These are phyloP conservation scores for Ophonus ardosiacus DNA, from an alignment of 2,888 invertebrate genomes.

Conservation along the genomic window DNA sequence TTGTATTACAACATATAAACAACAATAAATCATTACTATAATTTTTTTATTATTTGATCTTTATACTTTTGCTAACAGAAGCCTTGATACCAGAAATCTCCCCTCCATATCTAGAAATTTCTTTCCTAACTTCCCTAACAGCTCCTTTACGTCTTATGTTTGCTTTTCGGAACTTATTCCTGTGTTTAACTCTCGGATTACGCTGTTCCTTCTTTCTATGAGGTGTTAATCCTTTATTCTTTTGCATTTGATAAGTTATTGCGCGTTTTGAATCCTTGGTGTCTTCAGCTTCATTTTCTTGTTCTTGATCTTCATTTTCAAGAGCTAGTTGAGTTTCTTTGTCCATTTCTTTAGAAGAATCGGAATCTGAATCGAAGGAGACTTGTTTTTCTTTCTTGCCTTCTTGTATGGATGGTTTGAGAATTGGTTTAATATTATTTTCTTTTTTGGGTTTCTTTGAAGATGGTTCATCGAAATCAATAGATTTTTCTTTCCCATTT, in stretches of 20 bases:
- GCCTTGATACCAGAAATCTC: conserved; percentile 96
- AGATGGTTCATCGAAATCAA: background rate
- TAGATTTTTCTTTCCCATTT: background rate
- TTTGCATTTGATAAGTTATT: conserved; percentile 95
- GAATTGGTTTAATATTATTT: conserved; percentile 46
- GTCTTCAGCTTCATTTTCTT: conserved; percentile 66
- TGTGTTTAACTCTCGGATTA: conserved; percentile 97
- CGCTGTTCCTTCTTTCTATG: conserved; percentile 93
- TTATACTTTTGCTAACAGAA: conserved; percentile 91
- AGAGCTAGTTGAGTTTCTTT: background rate
- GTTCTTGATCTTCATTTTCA: conserved; percentile 64
- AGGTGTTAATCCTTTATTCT: conserved; percentile 96
- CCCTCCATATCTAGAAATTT: conserved; percentile 90
- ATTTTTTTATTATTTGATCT: conserved; percentile 84
- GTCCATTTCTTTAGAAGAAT: conserved; percentile 43
- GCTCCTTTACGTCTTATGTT: conserved; percentile 95
- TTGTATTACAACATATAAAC: conserved; percentile 25
- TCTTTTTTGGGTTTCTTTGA: background rate
- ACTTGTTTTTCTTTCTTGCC: background rate
- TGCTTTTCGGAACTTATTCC: conserved; percentile 94
- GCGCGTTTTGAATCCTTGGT: conserved; percentile 82
- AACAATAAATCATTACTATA: background rate
- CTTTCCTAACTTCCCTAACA: conserved; percentile 88
- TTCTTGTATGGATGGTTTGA: background rate
- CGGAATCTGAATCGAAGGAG: background rate